Base-by-base conservation (phyloP, 1,140 invertebrate genomes). In the Arion vulgaris region DNA sequence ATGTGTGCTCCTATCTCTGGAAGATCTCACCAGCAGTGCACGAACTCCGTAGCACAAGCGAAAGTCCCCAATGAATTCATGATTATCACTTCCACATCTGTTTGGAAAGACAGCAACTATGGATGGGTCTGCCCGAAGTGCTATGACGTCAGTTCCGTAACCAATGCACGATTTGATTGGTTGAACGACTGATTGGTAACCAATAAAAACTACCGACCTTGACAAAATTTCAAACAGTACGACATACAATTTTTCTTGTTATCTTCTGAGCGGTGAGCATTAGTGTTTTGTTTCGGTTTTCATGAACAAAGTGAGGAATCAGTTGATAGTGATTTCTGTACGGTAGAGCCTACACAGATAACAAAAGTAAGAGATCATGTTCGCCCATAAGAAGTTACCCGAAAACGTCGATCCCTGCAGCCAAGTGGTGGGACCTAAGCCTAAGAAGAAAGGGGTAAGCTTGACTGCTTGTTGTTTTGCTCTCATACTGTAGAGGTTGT, bases 351-450 rank as follows among this genome's bases (percentile, higher is more conserved):
- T 4, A 4, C 51, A 57, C 51, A 57, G 51, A n/a, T n/a, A n/a
- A n/a, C n/a, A n/a, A 57, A 26, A 23, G 9, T 57, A 57, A 19
- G 1, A 57, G 5, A 57, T 4, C 51, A 74, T 74, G 72, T 26
- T 74, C 45, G 39, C 72, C 38, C 72, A 39, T 2, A 74, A 74
- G n/a, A 74, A 74, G n/a, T 32, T n/a, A 32, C 26, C 72, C 1
- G 72, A 74, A 49, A 74, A 74, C 45, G 38, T 26, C 23, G 72
- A 74, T 74, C 38, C 39, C n/a, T 39, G 4, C 36, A 41, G n/a
- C n/a, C 19, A 39, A 41, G 72, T 38, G 17, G 23, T 74, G 11
- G 38, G 38, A 49, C 9, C 72, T 23, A 74, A 74, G n/a, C n/a
- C n/a, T n/a, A n/a, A n/a, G n/a, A n/a, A n/a, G 28, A 74, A 74